Conservation (phyloP, 2,888 invertebrate genomes). For the Melanophora roralis region DNA sequence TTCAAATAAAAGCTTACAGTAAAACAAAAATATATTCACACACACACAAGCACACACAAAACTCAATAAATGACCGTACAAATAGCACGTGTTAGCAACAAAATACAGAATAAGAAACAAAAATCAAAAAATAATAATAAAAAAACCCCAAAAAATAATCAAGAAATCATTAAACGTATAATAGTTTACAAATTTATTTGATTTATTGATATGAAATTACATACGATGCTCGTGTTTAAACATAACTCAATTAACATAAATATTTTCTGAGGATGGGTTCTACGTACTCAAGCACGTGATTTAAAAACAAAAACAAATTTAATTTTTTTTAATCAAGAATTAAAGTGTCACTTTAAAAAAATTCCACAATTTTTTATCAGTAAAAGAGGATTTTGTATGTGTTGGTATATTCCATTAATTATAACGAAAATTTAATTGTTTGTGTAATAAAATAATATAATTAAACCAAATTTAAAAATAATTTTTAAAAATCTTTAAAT, state of each 20-base stretch:
- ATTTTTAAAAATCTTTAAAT: background rate
- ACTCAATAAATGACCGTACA: no score
- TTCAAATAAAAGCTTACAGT: background rate
- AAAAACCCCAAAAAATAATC: background rate
- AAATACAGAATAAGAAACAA: background rate
- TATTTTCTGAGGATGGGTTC: no score
- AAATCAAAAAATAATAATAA: background rate
- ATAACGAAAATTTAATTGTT: background rate
- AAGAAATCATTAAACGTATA: background rate
- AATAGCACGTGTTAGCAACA: background rate
- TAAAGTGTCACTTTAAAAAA: no score
- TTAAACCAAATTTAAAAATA: background rate
- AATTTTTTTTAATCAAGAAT: background rate
- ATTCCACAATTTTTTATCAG: background rate
- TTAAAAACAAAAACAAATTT: background rate
- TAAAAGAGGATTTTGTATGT: background rate
- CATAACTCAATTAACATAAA: no score
- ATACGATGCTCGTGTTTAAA: no score
- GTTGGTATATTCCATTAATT: background rate
- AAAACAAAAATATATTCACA: background rate
- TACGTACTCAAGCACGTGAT: background rate
- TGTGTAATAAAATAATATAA: background rate
- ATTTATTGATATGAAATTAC: no score
- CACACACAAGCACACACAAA: no score
- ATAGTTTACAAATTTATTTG: no score